Base-by-base conservation (phyloP, 2,888 invertebrate species). In the Pterostichus madidus region DNA sequence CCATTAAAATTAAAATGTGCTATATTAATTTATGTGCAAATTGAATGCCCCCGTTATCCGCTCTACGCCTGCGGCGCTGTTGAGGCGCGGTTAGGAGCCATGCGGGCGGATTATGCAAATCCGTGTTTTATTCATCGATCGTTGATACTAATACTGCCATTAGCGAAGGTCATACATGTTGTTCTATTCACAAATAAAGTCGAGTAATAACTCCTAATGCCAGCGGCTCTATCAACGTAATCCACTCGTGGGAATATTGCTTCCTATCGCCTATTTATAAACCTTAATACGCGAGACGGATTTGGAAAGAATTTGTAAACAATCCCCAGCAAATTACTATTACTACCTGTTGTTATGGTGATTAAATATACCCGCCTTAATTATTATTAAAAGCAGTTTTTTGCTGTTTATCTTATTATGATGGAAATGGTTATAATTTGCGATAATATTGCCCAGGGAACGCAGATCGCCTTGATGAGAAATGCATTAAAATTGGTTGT, bases 31-130 rank as follows among this genome's bases (percentile, higher is more conserved):
- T n/a, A 39, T 39, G 39, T 39, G 3, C 3, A 6, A 39, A 39
- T 39, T 31, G 24, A 10, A 8, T 31, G 56, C 59, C 59, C 11
- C 17, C 17, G 31, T 71, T 11, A 49, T 49, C 75, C 79, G 13
- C 10, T 5, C n/a, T 0, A 3, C 0, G 15, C 44, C 64, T 31
- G 7, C 79, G 79, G 46, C 64, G 61, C 24, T 79, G 79, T 6
- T 64, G 79, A 79, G 79, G 79, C 79, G 46, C 79, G 64, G 61
- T 79, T 79, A 79, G 79, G 79, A 64, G 79, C 80, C 80, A 80
- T 80, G 81, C 81, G 81, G 81, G 81, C 75, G 81, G 73, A 81
- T 81, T 81, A 81, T 81, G 81, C 71, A 75, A 81, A 81, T 81
- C 56, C 73, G 31, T 71, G 35, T 17, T 73, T 61, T 75, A 73